phyloP scores from a whole-genome alignment of 2,113 vertebrate species.

The Melanerpes formicivorus region DNA sequence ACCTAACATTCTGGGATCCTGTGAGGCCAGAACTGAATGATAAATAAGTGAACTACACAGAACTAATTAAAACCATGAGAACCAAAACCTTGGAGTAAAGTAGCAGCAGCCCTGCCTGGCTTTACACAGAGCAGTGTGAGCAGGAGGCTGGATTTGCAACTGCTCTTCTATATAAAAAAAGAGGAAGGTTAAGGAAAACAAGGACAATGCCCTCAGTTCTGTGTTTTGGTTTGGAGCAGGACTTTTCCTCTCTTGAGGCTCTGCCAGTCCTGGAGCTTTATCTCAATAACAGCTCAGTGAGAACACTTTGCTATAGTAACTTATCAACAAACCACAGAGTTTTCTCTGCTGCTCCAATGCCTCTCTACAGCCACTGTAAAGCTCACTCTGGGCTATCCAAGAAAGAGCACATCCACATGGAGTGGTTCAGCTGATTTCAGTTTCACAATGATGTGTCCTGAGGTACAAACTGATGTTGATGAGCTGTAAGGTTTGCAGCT shows the following conservation, averaged over 20 bases:
- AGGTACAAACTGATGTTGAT: not conserved
- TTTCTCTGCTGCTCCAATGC: not conserved
- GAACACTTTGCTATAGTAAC: not conserved
- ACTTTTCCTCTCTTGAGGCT: not conserved
- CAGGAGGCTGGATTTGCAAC: not conserved
- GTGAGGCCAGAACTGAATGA: not conserved
- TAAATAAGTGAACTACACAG: not conserved
- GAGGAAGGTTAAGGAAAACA: not conserved
- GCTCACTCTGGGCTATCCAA: not conserved
- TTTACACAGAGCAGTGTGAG: not conserved
- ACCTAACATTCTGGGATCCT: no score
- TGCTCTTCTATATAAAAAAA: not conserved
- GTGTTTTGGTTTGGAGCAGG: not conserved
- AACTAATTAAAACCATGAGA: not conserved
- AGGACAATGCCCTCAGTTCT: not conserved
- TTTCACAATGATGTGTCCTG: not conserved
- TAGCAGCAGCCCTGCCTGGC: not conserved
- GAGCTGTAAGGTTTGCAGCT: not conserved
- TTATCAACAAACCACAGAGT: not conserved
- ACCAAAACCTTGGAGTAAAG: not conserved
- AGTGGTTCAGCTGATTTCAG: not conserved
- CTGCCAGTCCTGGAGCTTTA: not conserved
- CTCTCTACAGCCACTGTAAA: not conserved
- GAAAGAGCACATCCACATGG: not conserved
- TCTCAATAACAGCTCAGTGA: not conserved